Percentiles rank a stretch among this genome's conserved stretches.
Evolutionary conservation across 2,113 vertebrate genomes (phyloP).

Genomic region (Tachuris rubrigastra): DNA sequence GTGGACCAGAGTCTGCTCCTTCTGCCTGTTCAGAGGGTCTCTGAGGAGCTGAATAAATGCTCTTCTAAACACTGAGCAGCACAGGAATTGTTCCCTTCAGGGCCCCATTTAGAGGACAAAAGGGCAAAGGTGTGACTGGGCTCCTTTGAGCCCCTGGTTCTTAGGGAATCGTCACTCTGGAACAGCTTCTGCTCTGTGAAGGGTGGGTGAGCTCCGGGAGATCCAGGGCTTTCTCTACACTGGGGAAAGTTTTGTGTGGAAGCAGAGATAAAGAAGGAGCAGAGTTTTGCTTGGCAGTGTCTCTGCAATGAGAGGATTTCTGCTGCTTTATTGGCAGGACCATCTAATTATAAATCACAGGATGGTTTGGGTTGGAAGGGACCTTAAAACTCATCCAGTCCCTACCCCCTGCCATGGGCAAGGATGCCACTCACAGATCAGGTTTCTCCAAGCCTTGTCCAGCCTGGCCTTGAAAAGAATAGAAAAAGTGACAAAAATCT

Average conservation of each 20-base stretch:
- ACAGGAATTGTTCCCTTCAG: no score
- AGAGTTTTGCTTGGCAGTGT: background rate
- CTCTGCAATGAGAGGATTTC: background rate
- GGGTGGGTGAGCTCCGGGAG: background rate
- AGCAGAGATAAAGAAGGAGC: background rate
- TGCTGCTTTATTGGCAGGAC: background rate
- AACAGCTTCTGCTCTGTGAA: background rate
- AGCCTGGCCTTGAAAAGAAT: background rate
- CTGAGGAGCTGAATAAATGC: background rate
- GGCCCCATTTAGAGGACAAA: background rate
- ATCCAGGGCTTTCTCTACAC: background rate
- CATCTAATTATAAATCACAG: background rate
- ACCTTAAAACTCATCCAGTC: background rate
- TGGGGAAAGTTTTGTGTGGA: background rate
- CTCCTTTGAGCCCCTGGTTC: background rate
- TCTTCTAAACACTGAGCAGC: background rate
- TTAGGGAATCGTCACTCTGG: accelerated
- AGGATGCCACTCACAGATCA: background rate
- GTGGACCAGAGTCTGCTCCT: background rate
- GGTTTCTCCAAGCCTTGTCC: background rate
- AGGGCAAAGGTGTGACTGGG: background rate
- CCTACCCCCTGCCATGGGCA: background rate
- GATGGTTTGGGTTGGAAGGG: background rate
- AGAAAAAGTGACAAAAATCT: background rate
- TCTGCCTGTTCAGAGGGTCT: background rate